Evolutionary conservation across 1,140 invertebrate genomes (phyloP), one percentile per base, ranked within the genome.

Genomic region (Eulimnadia texana): DNA sequence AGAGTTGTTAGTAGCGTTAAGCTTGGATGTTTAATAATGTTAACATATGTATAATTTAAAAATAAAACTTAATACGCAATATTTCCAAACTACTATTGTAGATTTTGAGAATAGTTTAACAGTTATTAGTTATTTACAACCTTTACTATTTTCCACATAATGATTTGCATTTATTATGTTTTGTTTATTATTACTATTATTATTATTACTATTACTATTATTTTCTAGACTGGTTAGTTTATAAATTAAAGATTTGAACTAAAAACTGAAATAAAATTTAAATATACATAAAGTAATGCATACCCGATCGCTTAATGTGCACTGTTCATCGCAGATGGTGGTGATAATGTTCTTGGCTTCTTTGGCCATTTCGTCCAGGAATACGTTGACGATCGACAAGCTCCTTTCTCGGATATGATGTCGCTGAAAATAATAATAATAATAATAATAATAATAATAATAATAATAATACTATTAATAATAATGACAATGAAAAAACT

Each of bases 261-360:
- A 61, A 53, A 11, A 23, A 25, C 2, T n/a, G 22, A 51, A 61
- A 16, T 42, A 19, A 56, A 0, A 51, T 49, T 11, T 57, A 60
- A 20, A 50, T 53, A 25, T 55, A 49, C 53, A 19, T 13, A 61
- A 33, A 60, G 19, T 24, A 16, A 16, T 13, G 29, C 66, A 62
- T 66, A 79, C 77, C 69, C 90, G 89, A 69, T 97, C 92, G 69
- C 88, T 90, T 81, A 97, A 85, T 62, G 85, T 88, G 68, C 91
- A 94, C 68, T 96, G 92, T 69, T 97, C 91, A 74, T 98, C 93
- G 77, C 94, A 98, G 70, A 98, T 96, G 1, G 92, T 93, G 1
- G 93, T 97, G 23, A 98, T 96, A 42, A 98, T 97, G 73, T 98
- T 97, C 73, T 97, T 98, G 0, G 93, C 91, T 76, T 98, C 94